These are phyloP conservation scores for Drosophila obscura DNA, from an alignment of 1,140 invertebrate species.

Conservation along the genomic window DNA sequence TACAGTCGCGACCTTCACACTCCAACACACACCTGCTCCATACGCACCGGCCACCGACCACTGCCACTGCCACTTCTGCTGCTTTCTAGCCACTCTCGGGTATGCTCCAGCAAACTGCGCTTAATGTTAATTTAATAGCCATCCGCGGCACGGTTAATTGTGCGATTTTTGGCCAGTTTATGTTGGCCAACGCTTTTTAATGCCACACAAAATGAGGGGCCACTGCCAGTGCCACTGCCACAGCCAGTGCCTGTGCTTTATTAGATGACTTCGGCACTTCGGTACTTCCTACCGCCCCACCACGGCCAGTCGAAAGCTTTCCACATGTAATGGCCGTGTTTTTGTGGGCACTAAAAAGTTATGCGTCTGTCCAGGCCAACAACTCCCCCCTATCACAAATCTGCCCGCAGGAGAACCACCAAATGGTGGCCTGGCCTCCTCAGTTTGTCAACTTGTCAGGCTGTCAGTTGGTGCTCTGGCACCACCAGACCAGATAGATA, in stretches of 20 bases:
- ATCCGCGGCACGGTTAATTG: conserved; percentile 66
- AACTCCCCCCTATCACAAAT: too few species aligned
- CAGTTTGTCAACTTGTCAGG: conserved; percentile 56
- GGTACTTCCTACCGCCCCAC: too few species aligned
- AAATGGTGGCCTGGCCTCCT: neutral
- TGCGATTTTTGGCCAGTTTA: conserved; percentile 75
- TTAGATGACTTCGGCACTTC: conserved; percentile 67
- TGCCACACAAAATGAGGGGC: conserved; percentile 19
- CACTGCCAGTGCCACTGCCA: conserved; percentile 13
- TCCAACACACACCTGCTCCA: conserved; percentile 22
- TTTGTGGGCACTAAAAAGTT: conserved; percentile 69
- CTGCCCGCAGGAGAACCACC: conserved; percentile 6
- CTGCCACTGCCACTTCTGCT: neutral
- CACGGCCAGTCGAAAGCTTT: conserved; percentile 45
- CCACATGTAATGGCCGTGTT: conserved; percentile 77
- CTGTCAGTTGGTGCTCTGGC: conserved; percentile 27
- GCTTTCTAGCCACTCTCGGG: neutral
- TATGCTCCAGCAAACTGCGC: conserved; percentile 15
- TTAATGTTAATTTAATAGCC: conserved; percentile 72
- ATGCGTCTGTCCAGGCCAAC: conserved; percentile 53
- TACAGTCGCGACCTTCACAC: conserved; percentile 34
- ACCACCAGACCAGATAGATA: too few species aligned
- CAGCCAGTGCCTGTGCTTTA: conserved; percentile 53
- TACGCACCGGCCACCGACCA: too few species aligned
- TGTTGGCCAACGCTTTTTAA: conserved; percentile 69